A percentile compares a stretch with the other conserved stretches of the same genome.
Conservation (phyloP, 1,140 invertebrate species). For the Drosophila pallidifrons region DNA sequence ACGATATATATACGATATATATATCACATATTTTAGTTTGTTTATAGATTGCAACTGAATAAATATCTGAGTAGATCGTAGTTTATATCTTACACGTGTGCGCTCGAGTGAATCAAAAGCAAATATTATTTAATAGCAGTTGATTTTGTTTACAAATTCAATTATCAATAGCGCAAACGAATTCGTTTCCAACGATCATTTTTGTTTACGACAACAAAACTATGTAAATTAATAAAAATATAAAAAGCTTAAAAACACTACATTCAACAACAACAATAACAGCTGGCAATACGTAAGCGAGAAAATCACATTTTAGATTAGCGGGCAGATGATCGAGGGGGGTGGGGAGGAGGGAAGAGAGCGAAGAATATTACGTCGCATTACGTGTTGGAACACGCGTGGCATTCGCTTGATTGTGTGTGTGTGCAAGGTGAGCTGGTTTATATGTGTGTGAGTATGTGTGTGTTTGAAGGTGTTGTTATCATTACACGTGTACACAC, state of each 20-base stretch:
- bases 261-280: conserved; percentile 14
- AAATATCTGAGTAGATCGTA: not conserved
- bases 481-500: conserved; percentile 70
- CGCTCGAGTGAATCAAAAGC: conserved; percentile 15
- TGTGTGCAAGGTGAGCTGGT: conserved; percentile 76
- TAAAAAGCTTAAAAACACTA: conserved; percentile 47
- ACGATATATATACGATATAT: no score
- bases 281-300: conserved; percentile 38
- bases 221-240: conserved; percentile 73
- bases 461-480: conserved; percentile 45
- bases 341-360: not conserved
- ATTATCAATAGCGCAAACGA: conserved; percentile 49
- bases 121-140: conserved; percentile 61
- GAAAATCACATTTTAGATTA: conserved; percentile 61
- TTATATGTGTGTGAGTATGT: conserved; percentile 13
- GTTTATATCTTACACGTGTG: conserved; percentile 5
- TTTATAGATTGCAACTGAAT: not conserved
- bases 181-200: conserved; percentile 34
- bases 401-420: conserved; percentile 40
- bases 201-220: conserved; percentile 59
- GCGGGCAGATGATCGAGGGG: conserved; percentile 34
- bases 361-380: conserved; percentile 68
- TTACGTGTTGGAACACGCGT: conserved; percentile 73
- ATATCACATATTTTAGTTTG: no score
- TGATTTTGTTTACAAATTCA: conserved; percentile 55